phyloP scores from a whole-genome alignment of 2,888 invertebrate genomes.

The Automeris io region DNA sequence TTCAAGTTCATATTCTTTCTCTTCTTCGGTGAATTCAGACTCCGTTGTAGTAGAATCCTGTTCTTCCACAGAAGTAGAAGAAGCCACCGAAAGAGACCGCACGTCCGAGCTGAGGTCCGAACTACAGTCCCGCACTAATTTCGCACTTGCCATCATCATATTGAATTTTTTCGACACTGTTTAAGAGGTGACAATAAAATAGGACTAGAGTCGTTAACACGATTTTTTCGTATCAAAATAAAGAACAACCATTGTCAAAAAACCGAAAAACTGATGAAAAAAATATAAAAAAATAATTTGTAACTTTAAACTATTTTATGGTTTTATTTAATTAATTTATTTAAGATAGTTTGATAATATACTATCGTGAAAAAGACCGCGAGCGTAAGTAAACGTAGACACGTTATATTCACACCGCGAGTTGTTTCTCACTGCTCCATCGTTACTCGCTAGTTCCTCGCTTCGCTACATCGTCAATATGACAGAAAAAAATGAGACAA shows the following conservation, averaged over 20 bases:
- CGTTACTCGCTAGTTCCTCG: slow-evolving; percentile 7
- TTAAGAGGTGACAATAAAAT: slow-evolving; percentile 10
- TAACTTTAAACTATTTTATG: too few species aligned
- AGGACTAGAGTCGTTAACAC: slow-evolving; percentile 13
- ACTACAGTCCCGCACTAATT: slow-evolving; percentile 72
- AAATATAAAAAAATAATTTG: background rate
- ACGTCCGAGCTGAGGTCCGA: slow-evolving; percentile 70
- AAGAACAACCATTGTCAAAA: background rate
- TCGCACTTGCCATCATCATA: slow-evolving; percentile 77
- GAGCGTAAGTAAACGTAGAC: slow-evolving; percentile 34
- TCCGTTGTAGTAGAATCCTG: slow-evolving; percentile 75
- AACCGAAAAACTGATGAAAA: background rate
- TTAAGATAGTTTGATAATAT: slow-evolving; percentile 13
- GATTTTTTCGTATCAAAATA: slow-evolving; percentile 19
- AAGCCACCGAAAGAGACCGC: slow-evolving; percentile 67
- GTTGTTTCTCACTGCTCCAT: slow-evolving; percentile 40
- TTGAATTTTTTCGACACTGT: slow-evolving; percentile 11
- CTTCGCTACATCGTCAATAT: slow-evolving; percentile 13
- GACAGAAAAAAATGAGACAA: slow-evolving; percentile 22
- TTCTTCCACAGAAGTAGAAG: slow-evolving; percentile 67
- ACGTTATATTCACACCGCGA: slow-evolving; percentile 44
- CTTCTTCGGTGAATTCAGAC: slow-evolving; percentile 76
- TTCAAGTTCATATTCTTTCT: slow-evolving; percentile 83
- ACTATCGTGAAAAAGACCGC: slow-evolving; percentile 30
- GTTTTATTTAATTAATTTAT: background rate